These are phyloP conservation scores for Kryptopterus vitreolus DNA, from an alignment of 2,797 vertebrate species.

Conservation along the genomic window DNA sequence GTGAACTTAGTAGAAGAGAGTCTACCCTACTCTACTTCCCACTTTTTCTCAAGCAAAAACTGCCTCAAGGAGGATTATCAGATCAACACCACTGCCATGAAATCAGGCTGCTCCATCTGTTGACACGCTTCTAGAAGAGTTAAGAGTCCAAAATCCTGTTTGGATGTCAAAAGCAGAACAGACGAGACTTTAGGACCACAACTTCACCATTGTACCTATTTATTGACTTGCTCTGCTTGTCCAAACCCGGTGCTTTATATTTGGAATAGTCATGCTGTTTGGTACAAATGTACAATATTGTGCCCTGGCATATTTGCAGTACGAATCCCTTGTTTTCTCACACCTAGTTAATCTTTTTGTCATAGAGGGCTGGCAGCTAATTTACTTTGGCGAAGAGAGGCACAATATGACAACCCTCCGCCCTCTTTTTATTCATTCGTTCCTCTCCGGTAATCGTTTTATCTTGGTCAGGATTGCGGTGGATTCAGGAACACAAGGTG, in stretches of 20 bases:
- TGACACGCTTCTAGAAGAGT: conserved; percentile 33
- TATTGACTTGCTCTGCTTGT: not conserved
- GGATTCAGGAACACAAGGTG: not conserved
- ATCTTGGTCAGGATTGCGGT: not conserved
- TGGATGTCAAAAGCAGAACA: conserved; percentile 35
- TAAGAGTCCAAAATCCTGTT: conserved; percentile 27
- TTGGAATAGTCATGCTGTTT: not conserved
- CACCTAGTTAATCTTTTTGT: conserved; percentile 10
- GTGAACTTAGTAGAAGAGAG: conserved; percentile 26
- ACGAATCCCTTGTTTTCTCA: conserved; percentile 7
- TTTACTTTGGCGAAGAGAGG: conserved; percentile 13
- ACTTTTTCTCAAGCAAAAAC: conserved; percentile 37
- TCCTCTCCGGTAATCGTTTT: not conserved
- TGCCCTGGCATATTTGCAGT: conserved; percentile 11
- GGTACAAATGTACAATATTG: conserved; percentile 12
- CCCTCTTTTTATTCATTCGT: not conserved
- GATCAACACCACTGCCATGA: conserved; percentile 41
- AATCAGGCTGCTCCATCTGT: conserved; percentile 49
- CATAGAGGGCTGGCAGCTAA: conserved; percentile 7
- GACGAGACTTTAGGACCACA: conserved; percentile 7
- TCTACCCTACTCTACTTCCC: conserved; percentile 31
- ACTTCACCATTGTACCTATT: conserved; percentile 11
- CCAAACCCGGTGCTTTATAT: not conserved
- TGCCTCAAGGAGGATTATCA: conserved; percentile 52
- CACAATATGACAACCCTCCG: not conserved